phyloP scores from a whole-genome alignment of 2,113 vertebrate genomes.

The Origma solitaria region DNA sequence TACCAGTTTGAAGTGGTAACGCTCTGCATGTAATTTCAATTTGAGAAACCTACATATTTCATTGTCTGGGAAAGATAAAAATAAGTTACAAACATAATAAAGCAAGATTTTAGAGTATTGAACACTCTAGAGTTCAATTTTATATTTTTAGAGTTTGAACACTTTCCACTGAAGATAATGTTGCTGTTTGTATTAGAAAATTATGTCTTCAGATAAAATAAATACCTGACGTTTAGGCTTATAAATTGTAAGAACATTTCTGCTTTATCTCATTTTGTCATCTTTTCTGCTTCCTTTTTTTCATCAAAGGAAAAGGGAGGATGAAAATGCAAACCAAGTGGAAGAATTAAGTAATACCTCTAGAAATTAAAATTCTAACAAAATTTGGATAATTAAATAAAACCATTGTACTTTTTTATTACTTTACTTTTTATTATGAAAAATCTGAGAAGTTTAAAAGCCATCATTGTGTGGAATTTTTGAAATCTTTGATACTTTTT shows the following conservation, averaged over 20 bases:
- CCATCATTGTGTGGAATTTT: background rate
- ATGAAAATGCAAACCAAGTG: background rate
- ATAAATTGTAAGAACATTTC: background rate
- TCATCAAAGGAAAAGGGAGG: background rate
- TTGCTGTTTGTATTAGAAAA: background rate
- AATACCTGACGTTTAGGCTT: background rate
- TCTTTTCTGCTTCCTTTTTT: background rate
- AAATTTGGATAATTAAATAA: background rate
- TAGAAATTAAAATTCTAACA: background rate
- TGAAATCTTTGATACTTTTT: background rate
- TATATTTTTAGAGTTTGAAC: background rate
- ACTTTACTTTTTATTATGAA: background rate
- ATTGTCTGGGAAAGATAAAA: background rate
- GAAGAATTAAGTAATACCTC: background rate
- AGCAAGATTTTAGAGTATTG: background rate
- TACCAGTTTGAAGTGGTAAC: background rate
- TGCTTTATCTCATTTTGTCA: background rate
- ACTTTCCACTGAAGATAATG: background rate
- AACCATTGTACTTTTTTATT: background rate
- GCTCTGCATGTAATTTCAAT: background rate
- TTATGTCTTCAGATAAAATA: background rate
- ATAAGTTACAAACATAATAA: background rate
- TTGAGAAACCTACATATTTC: background rate
- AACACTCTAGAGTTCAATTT: no score
- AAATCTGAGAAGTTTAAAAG: background rate